Evolutionary conservation across 2,113 vertebrate species (phyloP), one percentile per base, ranked within the genome.

Genomic region (Pteronura brasiliensis): DNA sequence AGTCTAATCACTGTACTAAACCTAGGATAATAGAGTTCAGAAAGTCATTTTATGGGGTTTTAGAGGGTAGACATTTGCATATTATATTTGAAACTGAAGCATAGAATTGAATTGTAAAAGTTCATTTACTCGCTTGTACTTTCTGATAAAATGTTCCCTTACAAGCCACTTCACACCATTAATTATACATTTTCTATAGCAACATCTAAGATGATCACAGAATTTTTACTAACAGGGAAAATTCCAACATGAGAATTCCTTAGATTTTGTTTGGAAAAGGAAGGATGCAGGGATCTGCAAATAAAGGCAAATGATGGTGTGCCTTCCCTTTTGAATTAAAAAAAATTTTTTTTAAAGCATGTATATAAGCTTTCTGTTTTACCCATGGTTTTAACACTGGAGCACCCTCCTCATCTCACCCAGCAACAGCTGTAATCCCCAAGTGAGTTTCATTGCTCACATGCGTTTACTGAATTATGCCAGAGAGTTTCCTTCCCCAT

Each of bases 11-110:
- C 39, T 69, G 11, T 47, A 96, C 94, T 87, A 92, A 87, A 72
- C 36, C 25, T 93, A 92, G 42, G 21, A 84, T 65, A 96, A 93
- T 93, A 76, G 86, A 90, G 55, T 91, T 92, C 80, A 95, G n/a
- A 85, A 96, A 93, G 57, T 81, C 85, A 89, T 91, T 97, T 96
- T 86, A 44, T 49, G 89, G 18, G 23, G 34, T 69, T 96, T 79
- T 79, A 67, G 10, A 93, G 39, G 81, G 44, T 44, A 93, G n/a
- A 93, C 7, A 76, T 95, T 94, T 93, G 65, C 59, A 95, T 94
- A 85, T 92, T 95, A 84, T 72, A 85, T 96, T 96, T 96, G 72
- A 96, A 89, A 93, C 7, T 89, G n/a, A 97, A 96, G 36, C 42
- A 90, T 44, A 96, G 8, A 83, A 90, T 93, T 97, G 31, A 90